Conservation (phyloP, 2,797 vertebrate genomes). For the Cottoperca gobio region DNA sequence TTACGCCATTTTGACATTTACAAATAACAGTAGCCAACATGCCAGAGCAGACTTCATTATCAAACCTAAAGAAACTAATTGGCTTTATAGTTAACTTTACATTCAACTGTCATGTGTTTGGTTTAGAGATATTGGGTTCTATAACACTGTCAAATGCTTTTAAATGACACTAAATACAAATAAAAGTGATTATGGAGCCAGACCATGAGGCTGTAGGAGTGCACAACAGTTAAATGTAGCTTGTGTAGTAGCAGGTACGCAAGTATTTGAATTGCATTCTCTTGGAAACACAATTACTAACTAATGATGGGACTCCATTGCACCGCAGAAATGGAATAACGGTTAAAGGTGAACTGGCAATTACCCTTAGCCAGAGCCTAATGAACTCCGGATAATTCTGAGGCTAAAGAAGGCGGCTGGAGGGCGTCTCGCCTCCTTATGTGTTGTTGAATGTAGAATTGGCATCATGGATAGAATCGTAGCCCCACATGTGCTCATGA, state of each 20-base stretch:
- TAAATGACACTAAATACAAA: neutral
- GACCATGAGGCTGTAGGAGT: neutral
- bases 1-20: no score
- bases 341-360: slow-evolving; percentile 27
- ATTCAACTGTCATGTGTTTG: no score
- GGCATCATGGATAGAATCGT: neutral
- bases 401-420: neutral
- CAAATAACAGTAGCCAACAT: no score
- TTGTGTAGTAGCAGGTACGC: slow-evolving; percentile 2
- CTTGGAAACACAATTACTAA: slow-evolving; percentile 34
- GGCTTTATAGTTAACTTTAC: no score
- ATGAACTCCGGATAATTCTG: neutral
- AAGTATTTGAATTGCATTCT: slow-evolving; percentile 20
- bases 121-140: no score
- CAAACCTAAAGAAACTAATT: no score
- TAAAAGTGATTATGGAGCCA: neutral
- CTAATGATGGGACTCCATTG: slow-evolving; percentile 24
- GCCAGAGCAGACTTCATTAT: no score
- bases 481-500: neutral
- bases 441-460: neutral
- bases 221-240: neutral
- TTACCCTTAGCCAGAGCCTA: neutral
- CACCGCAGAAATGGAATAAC: slow-evolving; percentile 2
- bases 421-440: neutral
- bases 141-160: no score